These are phyloP conservation scores for Crocallis elinguaria DNA, from an alignment of 2,888 invertebrate genomes.

Conservation along the genomic window DNA sequence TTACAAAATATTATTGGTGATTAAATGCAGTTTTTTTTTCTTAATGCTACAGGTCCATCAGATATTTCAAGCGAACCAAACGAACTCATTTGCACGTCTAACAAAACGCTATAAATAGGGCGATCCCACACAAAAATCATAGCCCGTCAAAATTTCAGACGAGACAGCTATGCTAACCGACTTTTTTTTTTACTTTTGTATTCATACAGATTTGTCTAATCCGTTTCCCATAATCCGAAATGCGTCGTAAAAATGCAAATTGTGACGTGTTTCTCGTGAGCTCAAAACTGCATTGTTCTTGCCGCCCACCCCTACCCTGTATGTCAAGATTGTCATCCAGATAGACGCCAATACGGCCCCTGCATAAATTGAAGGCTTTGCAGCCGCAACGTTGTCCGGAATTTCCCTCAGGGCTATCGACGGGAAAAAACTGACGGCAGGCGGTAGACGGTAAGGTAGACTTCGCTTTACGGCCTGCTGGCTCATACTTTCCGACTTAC, in stretches of 20 bases:
- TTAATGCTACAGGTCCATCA: too few species aligned
- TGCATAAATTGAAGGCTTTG: constrained; percentile 80
- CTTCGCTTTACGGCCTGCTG: constrained; percentile 1
- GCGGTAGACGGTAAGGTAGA: constrained; percentile 20
- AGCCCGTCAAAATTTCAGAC: too few species aligned
- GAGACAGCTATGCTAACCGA: too few species aligned
- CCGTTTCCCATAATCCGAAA: constrained; percentile 9
- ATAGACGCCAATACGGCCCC: constrained; percentile 68
- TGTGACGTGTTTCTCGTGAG: constrained; percentile 34
- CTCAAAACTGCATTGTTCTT: constrained; percentile 65
- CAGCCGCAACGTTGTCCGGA: constrained; percentile 65
- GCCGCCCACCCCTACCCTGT: constrained; percentile 40
- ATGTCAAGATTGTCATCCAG: constrained; percentile 73
- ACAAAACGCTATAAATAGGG: too few species aligned
- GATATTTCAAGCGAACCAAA: too few species aligned
- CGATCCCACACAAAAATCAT: too few species aligned
- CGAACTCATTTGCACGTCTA: too few species aligned
- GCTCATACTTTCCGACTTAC: too few species aligned
- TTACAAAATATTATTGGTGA: too few species aligned
- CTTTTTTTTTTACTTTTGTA: too few species aligned
- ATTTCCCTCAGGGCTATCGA: constrained; percentile 78
- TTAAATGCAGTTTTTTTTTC: too few species aligned
- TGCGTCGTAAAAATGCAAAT: constrained; percentile 27
- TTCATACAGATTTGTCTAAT: constrained; percentile 4
- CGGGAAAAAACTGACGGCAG: constrained; percentile 53